A percentile compares a stretch with the other conserved stretches of the same genome.
Conservation (phyloP, 2,888 invertebrate species). For the Ariolimax columbianus region DNA sequence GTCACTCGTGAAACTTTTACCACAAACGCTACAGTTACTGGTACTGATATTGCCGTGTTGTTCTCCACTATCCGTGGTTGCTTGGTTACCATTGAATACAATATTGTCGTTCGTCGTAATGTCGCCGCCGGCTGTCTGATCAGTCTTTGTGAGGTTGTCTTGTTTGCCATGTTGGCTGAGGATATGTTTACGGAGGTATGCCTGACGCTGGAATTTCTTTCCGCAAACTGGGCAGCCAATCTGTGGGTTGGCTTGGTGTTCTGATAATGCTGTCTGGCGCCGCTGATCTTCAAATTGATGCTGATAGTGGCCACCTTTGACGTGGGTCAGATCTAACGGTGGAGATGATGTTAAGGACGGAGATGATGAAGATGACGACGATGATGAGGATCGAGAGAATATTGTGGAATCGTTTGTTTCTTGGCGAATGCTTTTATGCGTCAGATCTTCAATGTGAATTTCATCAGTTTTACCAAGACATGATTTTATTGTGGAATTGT, state of each 20-base stretch:
- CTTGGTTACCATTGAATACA: not conserved
- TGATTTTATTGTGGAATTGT: not conserved
- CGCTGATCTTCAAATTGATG: not conserved
- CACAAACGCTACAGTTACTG: conserved; percentile 65
- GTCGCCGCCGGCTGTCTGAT: not conserved
- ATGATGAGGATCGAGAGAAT: not conserved
- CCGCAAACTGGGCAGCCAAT: conserved; percentile 84
- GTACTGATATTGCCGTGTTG: conserved; percentile 6
- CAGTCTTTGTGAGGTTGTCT: not conserved
- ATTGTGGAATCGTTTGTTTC: not conserved
- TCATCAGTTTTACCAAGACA: not conserved
- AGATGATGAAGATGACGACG: not conserved
- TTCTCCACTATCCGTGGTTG: too few species aligned
- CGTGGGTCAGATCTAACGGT: conserved; percentile 4
- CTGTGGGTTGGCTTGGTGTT: conserved; percentile 74
- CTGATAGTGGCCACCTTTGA: not conserved
- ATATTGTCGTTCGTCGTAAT: too few species aligned
- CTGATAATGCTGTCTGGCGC: not conserved
- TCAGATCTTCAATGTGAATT: not conserved
- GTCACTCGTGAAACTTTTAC: conserved; percentile 67
- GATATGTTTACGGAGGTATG: conserved; percentile 85
- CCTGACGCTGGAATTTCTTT: conserved; percentile 84
- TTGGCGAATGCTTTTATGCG: not conserved
- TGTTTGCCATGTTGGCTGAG: conserved; percentile 64
- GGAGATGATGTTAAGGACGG: not conserved